Conservation (phyloP, 2,888 invertebrate genomes). For the Tenthredo distinguenda region DNA sequence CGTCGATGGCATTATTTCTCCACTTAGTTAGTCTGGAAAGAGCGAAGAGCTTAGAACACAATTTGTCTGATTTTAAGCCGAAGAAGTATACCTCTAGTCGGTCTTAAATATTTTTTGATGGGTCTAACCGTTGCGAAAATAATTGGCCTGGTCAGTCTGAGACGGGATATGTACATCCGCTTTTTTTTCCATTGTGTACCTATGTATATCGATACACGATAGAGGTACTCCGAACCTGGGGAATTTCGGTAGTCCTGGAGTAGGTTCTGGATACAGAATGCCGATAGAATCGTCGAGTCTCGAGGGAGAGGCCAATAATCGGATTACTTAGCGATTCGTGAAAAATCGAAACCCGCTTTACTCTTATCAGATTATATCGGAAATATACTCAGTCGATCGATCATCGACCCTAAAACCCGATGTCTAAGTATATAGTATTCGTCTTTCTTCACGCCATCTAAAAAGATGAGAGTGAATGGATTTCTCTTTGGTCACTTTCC, state of each 20-base stretch:
- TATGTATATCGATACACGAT: neutral
- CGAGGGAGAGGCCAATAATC: slow-evolving; percentile 16
- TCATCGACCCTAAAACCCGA: neutral
- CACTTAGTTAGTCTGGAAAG: neutral
- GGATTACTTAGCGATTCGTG: slow-evolving; percentile 35
- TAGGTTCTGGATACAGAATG: neutral
- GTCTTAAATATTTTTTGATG: neutral
- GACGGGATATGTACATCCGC: neutral
- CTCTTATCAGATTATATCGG: slow-evolving; percentile 22
- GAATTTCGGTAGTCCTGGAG: neutral
- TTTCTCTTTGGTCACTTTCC: neutral
- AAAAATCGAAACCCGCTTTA: slow-evolving; percentile 38
- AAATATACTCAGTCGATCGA: slow-evolving; percentile 11
- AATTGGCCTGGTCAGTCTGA: neutral
- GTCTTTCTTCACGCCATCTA: neutral
- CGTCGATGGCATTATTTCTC: too few species aligned
- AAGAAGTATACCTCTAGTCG: neutral
- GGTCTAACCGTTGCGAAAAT: neutral
- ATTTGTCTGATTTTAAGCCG: neutral
- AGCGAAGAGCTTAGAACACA: neutral
- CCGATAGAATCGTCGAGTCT: neutral
- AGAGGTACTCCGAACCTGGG: neutral
- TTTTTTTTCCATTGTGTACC: neutral
- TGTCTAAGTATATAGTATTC: neutral
- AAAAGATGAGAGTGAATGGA: neutral